phyloP scores from a whole-genome alignment of 2,888 invertebrate genomes.

The Diabrotica balteata region DNA sequence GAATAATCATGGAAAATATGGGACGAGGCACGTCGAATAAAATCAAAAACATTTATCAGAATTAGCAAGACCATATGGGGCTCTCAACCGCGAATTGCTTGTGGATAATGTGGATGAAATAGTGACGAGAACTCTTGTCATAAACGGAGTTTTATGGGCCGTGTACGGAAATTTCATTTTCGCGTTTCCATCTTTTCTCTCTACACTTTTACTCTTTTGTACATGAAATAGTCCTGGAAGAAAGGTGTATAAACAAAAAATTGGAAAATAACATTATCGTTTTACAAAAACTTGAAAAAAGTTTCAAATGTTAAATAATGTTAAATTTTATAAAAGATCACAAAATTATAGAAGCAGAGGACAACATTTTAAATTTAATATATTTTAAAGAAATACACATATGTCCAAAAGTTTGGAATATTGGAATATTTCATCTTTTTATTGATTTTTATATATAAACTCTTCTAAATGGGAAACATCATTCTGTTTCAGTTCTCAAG shows the following conservation, averaged over 20 bases:
- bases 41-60: slow-evolving; percentile 60
- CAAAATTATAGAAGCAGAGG: too few relatives aligned
- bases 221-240: slow-evolving; percentile 9
- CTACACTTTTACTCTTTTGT: slow-evolving; percentile 29
- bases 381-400: too few relatives aligned
- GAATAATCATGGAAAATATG: slow-evolving; percentile 5
- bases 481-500: too few relatives aligned
- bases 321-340: too few relatives aligned
- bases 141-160: slow-evolving; percentile 57
- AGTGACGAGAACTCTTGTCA: slow-evolving; percentile 59
- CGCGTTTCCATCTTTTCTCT: slow-evolving; percentile 48
- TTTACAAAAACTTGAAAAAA: too few relatives aligned
- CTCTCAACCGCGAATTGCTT: slow-evolving; percentile 55
- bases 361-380: too few relatives aligned
- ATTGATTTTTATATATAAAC: too few relatives aligned
- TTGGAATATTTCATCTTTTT: too few relatives aligned
- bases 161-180: slow-evolving; percentile 53
- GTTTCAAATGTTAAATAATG: too few relatives aligned
- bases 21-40: slow-evolving; percentile 30
- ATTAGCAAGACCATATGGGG: slow-evolving; percentile 56
- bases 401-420: too few relatives aligned
- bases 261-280: too few relatives aligned
- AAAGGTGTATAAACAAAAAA: background rate
- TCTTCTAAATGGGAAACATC: too few relatives aligned
- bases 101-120: slow-evolving; percentile 53